These are phyloP conservation scores for Lithophane leautieri DNA, from an alignment of 2,888 invertebrate species.

Conservation along the genomic window DNA sequence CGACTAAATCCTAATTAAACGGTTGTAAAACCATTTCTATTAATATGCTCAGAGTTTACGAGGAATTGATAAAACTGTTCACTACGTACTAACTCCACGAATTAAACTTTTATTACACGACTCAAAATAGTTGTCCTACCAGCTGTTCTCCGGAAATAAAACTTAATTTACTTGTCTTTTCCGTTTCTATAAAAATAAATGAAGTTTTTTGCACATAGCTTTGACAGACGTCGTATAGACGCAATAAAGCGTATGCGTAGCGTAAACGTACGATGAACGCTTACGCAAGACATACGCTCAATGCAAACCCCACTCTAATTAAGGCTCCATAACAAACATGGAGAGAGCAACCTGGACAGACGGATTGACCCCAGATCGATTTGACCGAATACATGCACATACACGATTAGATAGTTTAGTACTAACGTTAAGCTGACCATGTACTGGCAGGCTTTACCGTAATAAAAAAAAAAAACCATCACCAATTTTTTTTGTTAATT, in stretches of 20 bases:
- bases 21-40: conserved; percentile 9
- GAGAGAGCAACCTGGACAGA: no score
- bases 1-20: not conserved
- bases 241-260: not conserved
- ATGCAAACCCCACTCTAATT: not conserved
- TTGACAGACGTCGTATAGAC: not conserved
- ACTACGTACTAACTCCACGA: conserved; percentile 32
- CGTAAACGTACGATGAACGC: not conserved
- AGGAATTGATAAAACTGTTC: conserved; percentile 31
- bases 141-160: conserved; percentile 22
- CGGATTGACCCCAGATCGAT: not conserved
- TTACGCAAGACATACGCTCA: not conserved
- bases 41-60: conserved; percentile 23
- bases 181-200: not conserved
- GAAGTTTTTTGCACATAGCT: not conserved
- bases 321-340: no score
- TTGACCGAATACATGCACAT: not conserved
- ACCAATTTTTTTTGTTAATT: conserved; percentile 31
- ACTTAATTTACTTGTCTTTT: not conserved
- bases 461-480: not conserved
- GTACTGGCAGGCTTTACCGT: not conserved
- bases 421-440: not conserved
- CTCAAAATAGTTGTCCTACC: conserved; percentile 23
- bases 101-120: conserved; percentile 38
- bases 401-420: not conserved